phyloP scores from a whole-genome alignment of 2,888 invertebrate genomes.

The Caenorhabditis imperialis region DNA sequence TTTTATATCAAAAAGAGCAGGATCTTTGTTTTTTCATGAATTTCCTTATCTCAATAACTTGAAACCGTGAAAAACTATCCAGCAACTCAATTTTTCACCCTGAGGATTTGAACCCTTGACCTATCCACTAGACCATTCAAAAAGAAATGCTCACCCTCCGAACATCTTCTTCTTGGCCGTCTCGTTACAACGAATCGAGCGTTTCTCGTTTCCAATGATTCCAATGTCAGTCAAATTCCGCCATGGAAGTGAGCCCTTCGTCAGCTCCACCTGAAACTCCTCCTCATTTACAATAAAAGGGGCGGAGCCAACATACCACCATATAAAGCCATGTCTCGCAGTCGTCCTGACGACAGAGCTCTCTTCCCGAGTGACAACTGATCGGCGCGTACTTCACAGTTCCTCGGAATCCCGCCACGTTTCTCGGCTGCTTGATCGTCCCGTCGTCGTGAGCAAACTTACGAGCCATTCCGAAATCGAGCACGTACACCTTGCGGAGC shows the following conservation, averaged over 20 bases:
- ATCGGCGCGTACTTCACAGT: constrained; percentile 71
- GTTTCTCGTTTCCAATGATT: constrained; percentile 68
- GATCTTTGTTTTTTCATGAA: too few species aligned
- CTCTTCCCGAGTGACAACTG: constrained; percentile 67
- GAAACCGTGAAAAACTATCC: too few species aligned
- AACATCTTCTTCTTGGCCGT: constrained; percentile 65
- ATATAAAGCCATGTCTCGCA: constrained; percentile 72
- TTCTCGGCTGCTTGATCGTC: constrained; percentile 67
- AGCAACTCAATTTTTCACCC: too few species aligned
- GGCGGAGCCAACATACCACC: constrained; percentile 38
- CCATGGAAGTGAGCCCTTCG: constrained; percentile 71
- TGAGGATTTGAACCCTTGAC: too few species aligned
- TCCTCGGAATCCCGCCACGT: constrained; percentile 68
- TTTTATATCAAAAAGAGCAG: too few species aligned
- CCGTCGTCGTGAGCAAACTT: constrained; percentile 73
- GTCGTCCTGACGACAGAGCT: constrained; percentile 69
- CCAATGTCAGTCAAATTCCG: constrained; percentile 70
- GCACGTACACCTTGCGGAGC: constrained; percentile 72
- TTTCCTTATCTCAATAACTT: too few species aligned
- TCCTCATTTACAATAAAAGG: too few species aligned
- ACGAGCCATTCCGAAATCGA: constrained; percentile 73
- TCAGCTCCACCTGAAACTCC: constrained; percentile 57
- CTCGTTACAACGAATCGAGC: constrained; percentile 55
- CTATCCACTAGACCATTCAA: too few species aligned
- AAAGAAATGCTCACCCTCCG: constrained; percentile 56